These are phyloP conservation scores for Pinctada fucata DNA, from an alignment of 2,888 invertebrate genomes.

Conservation along the genomic window DNA sequence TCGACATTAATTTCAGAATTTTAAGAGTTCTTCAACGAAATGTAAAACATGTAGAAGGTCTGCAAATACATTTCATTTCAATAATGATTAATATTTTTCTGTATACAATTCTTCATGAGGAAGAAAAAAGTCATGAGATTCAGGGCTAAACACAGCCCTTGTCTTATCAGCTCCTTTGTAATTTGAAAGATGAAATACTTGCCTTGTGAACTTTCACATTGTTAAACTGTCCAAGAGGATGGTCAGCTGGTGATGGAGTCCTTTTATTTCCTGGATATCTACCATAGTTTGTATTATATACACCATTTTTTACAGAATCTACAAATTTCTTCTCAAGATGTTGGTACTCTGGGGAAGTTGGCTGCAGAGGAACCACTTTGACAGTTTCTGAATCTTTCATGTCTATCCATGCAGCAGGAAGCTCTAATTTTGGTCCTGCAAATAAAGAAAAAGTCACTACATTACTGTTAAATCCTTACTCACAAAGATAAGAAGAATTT, in stretches of 20 bases:
- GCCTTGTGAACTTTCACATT: conserved; percentile 47
- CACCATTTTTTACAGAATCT: conserved; percentile 40
- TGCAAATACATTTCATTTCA: no score
- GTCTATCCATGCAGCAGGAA: conserved; percentile 40
- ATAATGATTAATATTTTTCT: no score
- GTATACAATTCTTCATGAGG: no score
- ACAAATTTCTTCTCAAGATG: conserved; percentile 40
- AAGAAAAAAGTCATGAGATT: no score
- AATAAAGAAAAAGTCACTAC: neutral
- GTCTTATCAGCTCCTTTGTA: no score
- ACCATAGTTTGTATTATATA: conserved; percentile 13
- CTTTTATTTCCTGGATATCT: neutral
- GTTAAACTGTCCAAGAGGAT: conserved; percentile 23
- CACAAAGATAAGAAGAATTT: no score
- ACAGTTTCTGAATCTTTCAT: conserved; percentile 46
- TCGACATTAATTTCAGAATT: no score
- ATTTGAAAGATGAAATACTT: no score
- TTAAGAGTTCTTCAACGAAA: no score
- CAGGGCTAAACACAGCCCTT: no score
- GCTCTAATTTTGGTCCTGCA: conserved; percentile 29
- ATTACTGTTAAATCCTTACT: no score
- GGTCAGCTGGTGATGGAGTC: conserved; percentile 7
- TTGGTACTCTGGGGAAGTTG: conserved; percentile 33
- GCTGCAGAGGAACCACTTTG: conserved; percentile 30
- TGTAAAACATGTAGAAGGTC: no score